Conservation (phyloP, 2,888 invertebrate genomes). For the Ormyrus pomaceus region DNA sequence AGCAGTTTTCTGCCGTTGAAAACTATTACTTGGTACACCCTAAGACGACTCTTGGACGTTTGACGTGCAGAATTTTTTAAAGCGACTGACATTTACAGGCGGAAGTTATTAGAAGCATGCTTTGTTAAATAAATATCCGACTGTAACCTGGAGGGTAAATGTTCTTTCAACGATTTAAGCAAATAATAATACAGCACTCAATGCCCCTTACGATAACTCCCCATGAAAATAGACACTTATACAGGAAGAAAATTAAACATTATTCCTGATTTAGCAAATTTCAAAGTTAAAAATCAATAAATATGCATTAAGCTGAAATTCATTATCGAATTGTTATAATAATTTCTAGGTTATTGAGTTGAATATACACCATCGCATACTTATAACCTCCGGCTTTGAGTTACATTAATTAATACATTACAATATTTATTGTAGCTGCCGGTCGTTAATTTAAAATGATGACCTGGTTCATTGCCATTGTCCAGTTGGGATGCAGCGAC, state of each 20-base stretch:
- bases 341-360: background rate
- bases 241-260: background rate
- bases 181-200: too few relatives aligned
- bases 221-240: too few relatives aligned
- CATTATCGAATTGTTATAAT: slow-evolving; percentile 1
- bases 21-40: too few relatives aligned
- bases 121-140: background rate
- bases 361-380: background rate
- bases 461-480: slow-evolving; percentile 27
- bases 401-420: slow-evolving; percentile 1
- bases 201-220: too few relatives aligned
- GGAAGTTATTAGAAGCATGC: background rate
- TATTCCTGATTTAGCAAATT: background rate
- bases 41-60: background rate
- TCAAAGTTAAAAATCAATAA: background rate
- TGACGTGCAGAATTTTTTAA: background rate
- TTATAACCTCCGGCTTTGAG: background rate
- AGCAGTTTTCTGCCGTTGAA: too few relatives aligned
- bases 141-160: too few relatives aligned
- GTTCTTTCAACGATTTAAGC: too few relatives aligned
- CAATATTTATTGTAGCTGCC: slow-evolving; percentile 17
- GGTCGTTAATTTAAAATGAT: background rate
- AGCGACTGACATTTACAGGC: background rate
- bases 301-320: background rate
- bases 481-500: background rate